A percentile compares a stretch with the other conserved stretches of the same genome.
Conservation (phyloP, 2,113 vertebrate species). For the Pangasianodon hypophthalmus region DNA sequence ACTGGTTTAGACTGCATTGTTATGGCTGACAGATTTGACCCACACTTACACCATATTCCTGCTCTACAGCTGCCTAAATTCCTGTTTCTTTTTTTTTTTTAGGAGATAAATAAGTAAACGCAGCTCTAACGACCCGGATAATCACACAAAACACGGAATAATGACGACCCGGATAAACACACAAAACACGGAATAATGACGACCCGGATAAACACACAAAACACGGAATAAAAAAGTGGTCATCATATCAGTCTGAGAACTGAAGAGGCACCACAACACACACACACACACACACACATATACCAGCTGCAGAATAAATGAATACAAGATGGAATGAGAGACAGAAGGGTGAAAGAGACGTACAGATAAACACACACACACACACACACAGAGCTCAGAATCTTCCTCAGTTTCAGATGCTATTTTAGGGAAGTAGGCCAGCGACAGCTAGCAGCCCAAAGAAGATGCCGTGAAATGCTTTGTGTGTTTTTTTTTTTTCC, state of each 20-base stretch:
- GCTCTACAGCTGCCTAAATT: neutral
- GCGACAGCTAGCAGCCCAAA: constrained; percentile 50
- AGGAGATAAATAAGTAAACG: too few species aligned
- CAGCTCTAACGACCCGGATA: too few species aligned
- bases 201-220: too few species aligned
- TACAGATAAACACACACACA: constrained; percentile 17
- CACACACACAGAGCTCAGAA: constrained; percentile 41
- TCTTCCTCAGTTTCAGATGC: constrained; percentile 57
- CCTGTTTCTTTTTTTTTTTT: neutral
- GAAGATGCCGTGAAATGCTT: constrained; percentile 44
- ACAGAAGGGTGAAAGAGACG: constrained; percentile 20
- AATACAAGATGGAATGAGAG: constrained; percentile 22
- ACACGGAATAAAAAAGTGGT: neutral
- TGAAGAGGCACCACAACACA: neutral
- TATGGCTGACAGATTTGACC: constrained; percentile 29
- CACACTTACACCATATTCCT: neutral
- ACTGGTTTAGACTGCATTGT: constrained; percentile 48
- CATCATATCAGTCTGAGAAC: neutral
- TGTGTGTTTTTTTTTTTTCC: neutral
- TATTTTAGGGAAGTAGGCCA: constrained; percentile 65
- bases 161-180: too few species aligned
- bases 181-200: neutral
- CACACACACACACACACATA: neutral
- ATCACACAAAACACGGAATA: too few species aligned
- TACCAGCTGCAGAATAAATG: constrained; percentile 16